phyloP scores from a whole-genome alignment of 2,888 invertebrate species.

The Argyresthia goedartella region DNA sequence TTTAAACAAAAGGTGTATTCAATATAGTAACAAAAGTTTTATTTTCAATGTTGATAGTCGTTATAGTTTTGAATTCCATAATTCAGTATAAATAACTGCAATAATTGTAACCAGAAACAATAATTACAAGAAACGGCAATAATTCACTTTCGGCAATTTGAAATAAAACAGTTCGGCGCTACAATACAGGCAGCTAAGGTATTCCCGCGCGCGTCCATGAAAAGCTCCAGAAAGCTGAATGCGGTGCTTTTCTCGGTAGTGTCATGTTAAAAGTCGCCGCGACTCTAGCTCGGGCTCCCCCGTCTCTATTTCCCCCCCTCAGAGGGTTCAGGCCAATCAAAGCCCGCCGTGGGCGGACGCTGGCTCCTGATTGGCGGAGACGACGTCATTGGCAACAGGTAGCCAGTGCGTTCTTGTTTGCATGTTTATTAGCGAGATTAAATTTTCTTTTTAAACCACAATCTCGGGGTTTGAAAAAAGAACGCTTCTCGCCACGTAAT shows the following conservation, averaged over 20 bases:
- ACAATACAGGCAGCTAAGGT: conserved; percentile 8
- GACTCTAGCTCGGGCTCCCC: conserved; percentile 32
- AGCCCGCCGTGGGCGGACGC: conserved; percentile 56
- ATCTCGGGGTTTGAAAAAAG: conserved; percentile 38
- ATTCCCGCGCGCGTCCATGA: conserved; percentile 45
- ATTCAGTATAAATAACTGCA: background rate
- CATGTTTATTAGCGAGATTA: conserved; percentile 68
- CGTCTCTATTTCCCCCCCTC: conserved; percentile 33
- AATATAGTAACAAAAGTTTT: background rate
- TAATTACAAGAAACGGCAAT: background rate
- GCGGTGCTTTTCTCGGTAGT: conserved; percentile 65
- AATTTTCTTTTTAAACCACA: conserved; percentile 58
- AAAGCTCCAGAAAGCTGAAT: conserved; percentile 66
- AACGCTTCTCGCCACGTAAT: conserved; percentile 23
- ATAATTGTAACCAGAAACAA: background rate
- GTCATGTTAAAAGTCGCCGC: conserved; percentile 47
- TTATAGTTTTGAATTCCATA: background rate
- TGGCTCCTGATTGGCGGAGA: conserved; percentile 49
- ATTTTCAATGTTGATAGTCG: background rate
- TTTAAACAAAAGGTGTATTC: no score
- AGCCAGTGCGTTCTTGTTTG: conserved; percentile 60
- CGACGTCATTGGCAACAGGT: conserved; percentile 68
- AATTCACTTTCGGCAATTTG: background rate
- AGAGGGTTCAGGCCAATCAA: conserved; percentile 42
- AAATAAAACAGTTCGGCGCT: conserved; percentile 13